phyloP scores from a whole-genome alignment of 2,797 vertebrate species.

The Gymnocypris eckloni region DNA sequence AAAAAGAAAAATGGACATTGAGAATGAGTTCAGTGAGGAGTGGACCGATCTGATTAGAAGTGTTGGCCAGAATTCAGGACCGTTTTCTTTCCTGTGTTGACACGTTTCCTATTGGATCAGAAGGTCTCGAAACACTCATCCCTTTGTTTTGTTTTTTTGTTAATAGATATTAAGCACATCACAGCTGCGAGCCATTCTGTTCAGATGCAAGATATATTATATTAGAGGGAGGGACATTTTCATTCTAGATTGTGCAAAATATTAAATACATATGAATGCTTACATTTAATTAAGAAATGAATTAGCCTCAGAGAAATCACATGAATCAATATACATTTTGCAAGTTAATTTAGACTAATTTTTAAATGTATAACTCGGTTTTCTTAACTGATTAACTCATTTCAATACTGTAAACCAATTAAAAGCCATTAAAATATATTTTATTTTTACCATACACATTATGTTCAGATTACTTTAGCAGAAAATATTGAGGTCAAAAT shows the following conservation, averaged over 20 bases:
- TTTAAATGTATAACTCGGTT: background rate
- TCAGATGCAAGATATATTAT: background rate
- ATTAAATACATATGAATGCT: background rate
- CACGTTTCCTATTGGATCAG: slow-evolving; percentile 7
- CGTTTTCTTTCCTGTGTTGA: background rate
- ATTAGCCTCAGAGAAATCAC: background rate
- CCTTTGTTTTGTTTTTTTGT: background rate
- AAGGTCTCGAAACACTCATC: background rate
- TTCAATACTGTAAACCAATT: background rate
- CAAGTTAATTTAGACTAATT: background rate
- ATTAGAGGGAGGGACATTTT: background rate
- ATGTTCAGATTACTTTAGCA: background rate
- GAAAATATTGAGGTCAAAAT: background rate
- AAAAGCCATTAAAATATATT: background rate
- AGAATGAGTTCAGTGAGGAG: background rate
- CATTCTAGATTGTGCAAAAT: background rate
- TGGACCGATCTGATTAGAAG: slow-evolving; percentile 7
- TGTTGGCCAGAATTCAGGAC: background rate
- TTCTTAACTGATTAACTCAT: background rate
- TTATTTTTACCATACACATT: background rate
- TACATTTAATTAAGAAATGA: background rate
- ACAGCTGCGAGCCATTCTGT: slow-evolving; percentile 2
- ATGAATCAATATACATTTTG: background rate
- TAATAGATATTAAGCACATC: slow-evolving; percentile 1
- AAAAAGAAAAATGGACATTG: background rate